phyloP scores from a whole-genome alignment of 1,140 invertebrate species.

The Drosophila lacertosa region DNA sequence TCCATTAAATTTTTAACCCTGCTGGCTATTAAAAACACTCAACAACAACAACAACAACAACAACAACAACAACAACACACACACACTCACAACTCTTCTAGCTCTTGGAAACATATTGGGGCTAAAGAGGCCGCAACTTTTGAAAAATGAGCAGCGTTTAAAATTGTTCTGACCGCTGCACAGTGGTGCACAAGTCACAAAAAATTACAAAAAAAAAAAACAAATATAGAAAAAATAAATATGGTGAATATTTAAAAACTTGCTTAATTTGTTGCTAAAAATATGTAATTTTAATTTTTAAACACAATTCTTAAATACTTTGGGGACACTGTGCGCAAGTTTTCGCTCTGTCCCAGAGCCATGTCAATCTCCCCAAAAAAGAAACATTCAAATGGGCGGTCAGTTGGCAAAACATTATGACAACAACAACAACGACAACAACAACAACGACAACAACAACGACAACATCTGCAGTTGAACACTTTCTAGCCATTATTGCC shows the following conservation, averaged over 20 bases:
- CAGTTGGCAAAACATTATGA: slow-evolving; percentile 74
- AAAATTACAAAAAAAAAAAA: too few species aligned
- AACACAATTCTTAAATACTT: too few species aligned
- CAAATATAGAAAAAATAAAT: too few species aligned
- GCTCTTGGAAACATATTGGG: slow-evolving; percentile 34
- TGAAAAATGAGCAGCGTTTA: slow-evolving; percentile 76
- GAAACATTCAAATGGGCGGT: slow-evolving; percentile 73
- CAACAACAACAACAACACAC: slow-evolving; percentile 39
- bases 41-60: too few species aligned
- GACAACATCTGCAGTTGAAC: slow-evolving; percentile 39
- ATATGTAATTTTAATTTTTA: too few species aligned
- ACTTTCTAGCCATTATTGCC: slow-evolving; percentile 74
- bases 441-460: not conserved
- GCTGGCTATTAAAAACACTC: slow-evolving; percentile 77
- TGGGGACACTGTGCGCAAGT: slow-evolving; percentile 18
- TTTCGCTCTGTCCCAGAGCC: slow-evolving; percentile 22
- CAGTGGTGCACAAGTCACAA: slow-evolving; percentile 49
- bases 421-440: slow-evolving; percentile 30
- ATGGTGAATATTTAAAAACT: too few species aligned
- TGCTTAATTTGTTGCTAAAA: not conserved
- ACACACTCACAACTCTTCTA: slow-evolving; percentile 33
- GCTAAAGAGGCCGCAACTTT: slow-evolving; percentile 72
- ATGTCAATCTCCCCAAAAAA: slow-evolving; percentile 31
- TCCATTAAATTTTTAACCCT: slow-evolving; percentile 83
- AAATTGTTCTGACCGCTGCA: slow-evolving; percentile 61